phyloP scores from a whole-genome alignment of 2,888 invertebrate genomes.

The Lasioglossum villosulum region DNA sequence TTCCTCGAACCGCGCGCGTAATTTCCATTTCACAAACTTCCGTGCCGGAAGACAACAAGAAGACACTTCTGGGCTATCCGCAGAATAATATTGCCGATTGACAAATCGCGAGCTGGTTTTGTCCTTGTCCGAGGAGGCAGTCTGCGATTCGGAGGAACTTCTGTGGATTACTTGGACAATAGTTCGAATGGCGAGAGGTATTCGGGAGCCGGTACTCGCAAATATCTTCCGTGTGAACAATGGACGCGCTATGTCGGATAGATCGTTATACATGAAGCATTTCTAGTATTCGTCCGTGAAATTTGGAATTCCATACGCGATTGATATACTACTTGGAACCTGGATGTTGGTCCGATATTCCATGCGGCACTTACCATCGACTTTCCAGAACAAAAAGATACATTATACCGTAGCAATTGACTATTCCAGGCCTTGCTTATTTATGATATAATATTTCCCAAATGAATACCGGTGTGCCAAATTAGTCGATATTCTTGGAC shows the following conservation, averaged over 20 bases:
- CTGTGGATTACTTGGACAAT: slow-evolving; percentile 62
- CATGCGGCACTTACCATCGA: slow-evolving; percentile 6
- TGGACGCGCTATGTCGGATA: slow-evolving; percentile 35
- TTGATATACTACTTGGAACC: neutral
- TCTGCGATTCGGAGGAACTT: slow-evolving; percentile 41
- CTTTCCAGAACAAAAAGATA: neutral
- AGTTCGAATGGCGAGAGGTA: slow-evolving; percentile 58
- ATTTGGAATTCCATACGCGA: slow-evolving; percentile 44
- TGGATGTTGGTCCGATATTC: slow-evolving; percentile 11
- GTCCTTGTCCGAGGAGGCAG: slow-evolving; percentile 17
- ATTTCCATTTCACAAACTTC: slow-evolving; percentile 44
- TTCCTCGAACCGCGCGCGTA: neutral
- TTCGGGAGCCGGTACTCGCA: slow-evolving; percentile 46
- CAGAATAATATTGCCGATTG: slow-evolving; percentile 50
- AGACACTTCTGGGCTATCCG: slow-evolving; percentile 25
- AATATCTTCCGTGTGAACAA: slow-evolving; percentile 63
- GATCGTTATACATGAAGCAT: slow-evolving; percentile 42
- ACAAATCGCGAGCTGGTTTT: slow-evolving; percentile 51
- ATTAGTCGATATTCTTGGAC: too few species aligned
- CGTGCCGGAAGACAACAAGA: slow-evolving; percentile 13
- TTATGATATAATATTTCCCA: neutral
- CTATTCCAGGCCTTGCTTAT: neutral
- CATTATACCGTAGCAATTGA: neutral
- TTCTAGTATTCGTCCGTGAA: slow-evolving; percentile 31
- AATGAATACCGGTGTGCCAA: neutral